Percentiles rank a stretch among this genome's conserved stretches.
Evolutionary conservation across 1,140 invertebrate genomes (phyloP).

Genomic region (Cyclargus thomasi): DNA sequence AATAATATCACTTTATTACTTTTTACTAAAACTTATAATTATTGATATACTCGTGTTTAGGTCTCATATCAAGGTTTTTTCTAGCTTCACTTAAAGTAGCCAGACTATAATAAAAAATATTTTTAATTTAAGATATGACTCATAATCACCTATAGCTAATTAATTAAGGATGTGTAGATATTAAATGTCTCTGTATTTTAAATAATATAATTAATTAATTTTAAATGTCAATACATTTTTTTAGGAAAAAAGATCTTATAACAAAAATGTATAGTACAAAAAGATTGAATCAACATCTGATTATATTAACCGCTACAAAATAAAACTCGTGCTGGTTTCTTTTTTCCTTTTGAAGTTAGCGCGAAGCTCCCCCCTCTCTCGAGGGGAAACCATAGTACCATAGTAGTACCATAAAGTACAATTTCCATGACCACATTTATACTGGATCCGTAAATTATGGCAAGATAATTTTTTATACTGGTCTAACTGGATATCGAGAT

Average conservation of each 20-base stretch:
- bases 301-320: conserved; percentile 2
- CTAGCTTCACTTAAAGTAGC: no score
- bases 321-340: neutral
- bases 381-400: neutral
- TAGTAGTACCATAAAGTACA: no score
- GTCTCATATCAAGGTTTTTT: no score
- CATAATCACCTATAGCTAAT: neutral
- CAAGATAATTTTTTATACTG: conserved; percentile 1
- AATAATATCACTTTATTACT: no score
- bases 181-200: neutral
- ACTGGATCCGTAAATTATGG: neutral
- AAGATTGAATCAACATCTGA: conserved; percentile 8
- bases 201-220: neutral
- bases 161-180: conserved; percentile 3
- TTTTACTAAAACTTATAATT: no score
- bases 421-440: neutral
- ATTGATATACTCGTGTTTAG: no score
- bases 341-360: conserved; percentile 3
- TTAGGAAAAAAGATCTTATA: neutral
- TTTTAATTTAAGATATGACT: neutral
- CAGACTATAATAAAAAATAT: no score
- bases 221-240: conserved; percentile 14
- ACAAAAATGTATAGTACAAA: neutral
- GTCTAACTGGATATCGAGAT: neutral
- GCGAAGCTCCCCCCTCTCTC: neutral